Evolutionary conservation across 2,888 invertebrate genomes (phyloP).

Genomic region (Macrosoma leucophasiata): DNA sequence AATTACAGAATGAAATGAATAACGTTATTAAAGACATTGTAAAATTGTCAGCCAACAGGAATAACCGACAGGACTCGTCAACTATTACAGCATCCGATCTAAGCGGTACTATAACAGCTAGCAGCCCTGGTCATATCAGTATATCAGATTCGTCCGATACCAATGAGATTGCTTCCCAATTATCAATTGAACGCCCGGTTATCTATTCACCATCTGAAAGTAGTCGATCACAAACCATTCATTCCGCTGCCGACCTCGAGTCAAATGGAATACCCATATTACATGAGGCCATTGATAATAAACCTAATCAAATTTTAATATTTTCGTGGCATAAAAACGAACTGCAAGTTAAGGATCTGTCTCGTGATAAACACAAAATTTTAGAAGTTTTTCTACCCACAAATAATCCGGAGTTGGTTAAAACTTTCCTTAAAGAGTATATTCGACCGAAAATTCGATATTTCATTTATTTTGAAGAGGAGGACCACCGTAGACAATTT

Average conservation of each 20-base stretch:
- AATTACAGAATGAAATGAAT: too few species aligned
- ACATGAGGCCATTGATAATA: slow-evolving; percentile 17
- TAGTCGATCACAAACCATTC: slow-evolving; percentile 3
- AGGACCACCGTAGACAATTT: slow-evolving; percentile 15
- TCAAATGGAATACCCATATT: slow-evolving; percentile 6
- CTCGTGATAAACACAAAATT: slow-evolving; percentile 9
- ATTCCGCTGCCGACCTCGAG: slow-evolving; percentile 5
- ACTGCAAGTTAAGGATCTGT: slow-evolving; percentile 10
- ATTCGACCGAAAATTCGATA: slow-evolving; percentile 14
- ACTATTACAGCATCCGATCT: slow-evolving; percentile 1
- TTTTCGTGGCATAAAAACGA: slow-evolving; percentile 9
- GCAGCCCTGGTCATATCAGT: too few species aligned
- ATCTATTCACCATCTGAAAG: too few species aligned
- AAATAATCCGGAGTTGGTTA: slow-evolving; percentile 14
- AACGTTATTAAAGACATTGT: too few species aligned
- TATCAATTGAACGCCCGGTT: background rate
- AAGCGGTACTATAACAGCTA: background rate
- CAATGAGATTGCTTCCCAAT: background rate
- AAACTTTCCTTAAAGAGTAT: slow-evolving; percentile 19
- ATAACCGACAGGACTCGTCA: too few species aligned
- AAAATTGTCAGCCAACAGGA: too few species aligned
- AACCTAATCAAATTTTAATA: slow-evolving; percentile 22
- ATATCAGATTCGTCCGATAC: too few species aligned
- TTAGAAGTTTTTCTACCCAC: slow-evolving; percentile 11
- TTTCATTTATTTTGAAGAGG: slow-evolving; percentile 25